Evolutionary conservation across 1,140 invertebrate species (phyloP), one percentile per base, ranked within the genome.

Genomic region (Archivesica marissinica): DNA sequence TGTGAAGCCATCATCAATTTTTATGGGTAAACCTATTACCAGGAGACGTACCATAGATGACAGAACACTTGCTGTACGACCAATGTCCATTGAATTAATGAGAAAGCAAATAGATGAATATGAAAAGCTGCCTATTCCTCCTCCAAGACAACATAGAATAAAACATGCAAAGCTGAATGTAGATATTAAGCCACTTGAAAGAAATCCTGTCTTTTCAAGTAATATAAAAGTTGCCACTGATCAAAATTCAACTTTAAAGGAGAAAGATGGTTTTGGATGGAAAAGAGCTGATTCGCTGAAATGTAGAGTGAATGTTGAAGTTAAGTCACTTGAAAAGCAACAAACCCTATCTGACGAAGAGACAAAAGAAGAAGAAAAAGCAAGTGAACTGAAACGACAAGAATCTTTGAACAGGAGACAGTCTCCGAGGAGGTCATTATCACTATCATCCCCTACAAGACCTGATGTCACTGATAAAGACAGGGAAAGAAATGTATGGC

Each of bases 401-500:
- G 79, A 82, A 15, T 82, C 79, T 23, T 44, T 82, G 23, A 68
- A 33, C 35, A 70, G 61, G 15, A 54, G 68, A 56, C 23, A 59
- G 23, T 70, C 61, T 13, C 79, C 79, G 39, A 82, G 79, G 52
- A 38, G 79, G 47, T 70, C 79, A 6, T 38, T 82, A 35, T 54
- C 79, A 23, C 74, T 68, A 17, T 68, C 79, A 25, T 74, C 79
- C 23, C 72, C 47, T 61, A 23, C 66, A 4, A 35, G 59, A 13
- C 11, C 23, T 3, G 25, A 9, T 23, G 61, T 47, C n/a, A 79
- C 30, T 15, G 50, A 70, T 72, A 33, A 25, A 6, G 79, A 82
- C 6, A 82, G 79, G 44, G n/a, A 23, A 20, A 54, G 79, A 56
- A 82, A 82, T 74, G 44, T 82, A 17, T 82, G 79, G 79, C 66